These are phyloP conservation scores for Apolygus lucorum DNA, from an alignment of 1,140 invertebrate genomes.

Conservation along the genomic window DNA sequence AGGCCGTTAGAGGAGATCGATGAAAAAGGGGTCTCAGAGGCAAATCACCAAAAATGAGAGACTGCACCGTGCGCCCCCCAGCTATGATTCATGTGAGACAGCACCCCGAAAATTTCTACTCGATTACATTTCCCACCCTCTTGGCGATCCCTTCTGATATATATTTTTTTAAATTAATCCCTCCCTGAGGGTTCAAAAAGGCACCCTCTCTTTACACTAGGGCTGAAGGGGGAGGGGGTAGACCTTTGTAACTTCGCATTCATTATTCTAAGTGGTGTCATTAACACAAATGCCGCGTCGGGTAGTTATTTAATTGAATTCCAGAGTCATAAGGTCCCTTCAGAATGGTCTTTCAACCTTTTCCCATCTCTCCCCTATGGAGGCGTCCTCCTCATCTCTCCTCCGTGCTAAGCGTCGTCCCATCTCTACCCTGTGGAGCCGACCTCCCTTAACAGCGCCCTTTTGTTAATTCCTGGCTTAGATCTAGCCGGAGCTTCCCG, in stretches of 20 bases:
- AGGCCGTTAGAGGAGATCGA: no score
- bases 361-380: no score
- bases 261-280: constrained; percentile 16
- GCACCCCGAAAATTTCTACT: constrained; percentile 4
- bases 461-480: no score
- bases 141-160: not conserved
- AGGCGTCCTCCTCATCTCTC: no score
- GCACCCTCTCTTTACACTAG: not conserved
- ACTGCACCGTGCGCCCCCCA: no score
- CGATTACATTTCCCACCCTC: constrained; percentile 14
- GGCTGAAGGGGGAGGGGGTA: not conserved
- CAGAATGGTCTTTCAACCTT: not conserved
- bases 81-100: not conserved
- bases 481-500: no score
- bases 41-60: no score
- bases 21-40: no score
- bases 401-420: no score
- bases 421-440: no score
- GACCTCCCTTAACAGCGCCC: no score
- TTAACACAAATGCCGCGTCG: constrained; percentile 7
- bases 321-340: constrained; percentile 6
- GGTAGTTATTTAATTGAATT: constrained; percentile 13
- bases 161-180: constrained; percentile 14
- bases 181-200: not conserved
- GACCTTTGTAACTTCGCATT: constrained; percentile 9